Percentiles rank a stretch among this genome's conserved stretches.
Conservation (phyloP, 2,888 invertebrate genomes). For the Ephialtes manifestator region DNA sequence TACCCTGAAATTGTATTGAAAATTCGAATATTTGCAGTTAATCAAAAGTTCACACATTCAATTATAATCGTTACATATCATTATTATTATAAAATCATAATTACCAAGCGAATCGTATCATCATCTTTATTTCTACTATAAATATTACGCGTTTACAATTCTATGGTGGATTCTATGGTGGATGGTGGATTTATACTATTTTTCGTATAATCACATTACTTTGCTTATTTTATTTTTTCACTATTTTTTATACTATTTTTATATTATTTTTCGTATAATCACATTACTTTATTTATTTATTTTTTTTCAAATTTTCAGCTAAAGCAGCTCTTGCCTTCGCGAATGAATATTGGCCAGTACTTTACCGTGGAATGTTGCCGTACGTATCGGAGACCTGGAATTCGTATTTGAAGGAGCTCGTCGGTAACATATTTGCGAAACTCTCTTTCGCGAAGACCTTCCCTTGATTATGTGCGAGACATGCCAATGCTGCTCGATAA, state of each 20-base stretch:
- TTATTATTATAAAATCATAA: too few species aligned
- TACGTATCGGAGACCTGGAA: conserved; percentile 88
- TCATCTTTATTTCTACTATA: too few species aligned
- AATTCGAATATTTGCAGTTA: too few species aligned
- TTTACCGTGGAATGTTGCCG: conserved; percentile 88
- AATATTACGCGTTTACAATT: too few species aligned
- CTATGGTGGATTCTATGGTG: too few species aligned
- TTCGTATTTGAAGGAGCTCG: conserved; percentile 86
- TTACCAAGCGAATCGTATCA: too few species aligned
- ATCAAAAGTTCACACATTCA: too few species aligned
- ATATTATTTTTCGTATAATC: not conserved
- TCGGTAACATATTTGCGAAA: conserved; percentile 87
- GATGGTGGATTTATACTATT: too few species aligned
- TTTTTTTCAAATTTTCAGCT: conserved; percentile 83
- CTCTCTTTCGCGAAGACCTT: conserved; percentile 80
- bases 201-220: not conserved
- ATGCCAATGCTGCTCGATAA: not conserved
- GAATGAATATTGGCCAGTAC: conserved; percentile 88
- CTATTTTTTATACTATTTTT: too few species aligned
- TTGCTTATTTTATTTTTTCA: not conserved
- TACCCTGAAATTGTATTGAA: too few species aligned
- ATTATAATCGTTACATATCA: too few species aligned
- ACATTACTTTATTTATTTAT: not conserved
- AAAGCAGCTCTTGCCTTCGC: conserved; percentile 87
- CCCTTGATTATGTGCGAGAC: conserved; percentile 74